Base-by-base conservation (phyloP, 2,888 invertebrate genomes). In the Macrosoma leucophasiata region DNA sequence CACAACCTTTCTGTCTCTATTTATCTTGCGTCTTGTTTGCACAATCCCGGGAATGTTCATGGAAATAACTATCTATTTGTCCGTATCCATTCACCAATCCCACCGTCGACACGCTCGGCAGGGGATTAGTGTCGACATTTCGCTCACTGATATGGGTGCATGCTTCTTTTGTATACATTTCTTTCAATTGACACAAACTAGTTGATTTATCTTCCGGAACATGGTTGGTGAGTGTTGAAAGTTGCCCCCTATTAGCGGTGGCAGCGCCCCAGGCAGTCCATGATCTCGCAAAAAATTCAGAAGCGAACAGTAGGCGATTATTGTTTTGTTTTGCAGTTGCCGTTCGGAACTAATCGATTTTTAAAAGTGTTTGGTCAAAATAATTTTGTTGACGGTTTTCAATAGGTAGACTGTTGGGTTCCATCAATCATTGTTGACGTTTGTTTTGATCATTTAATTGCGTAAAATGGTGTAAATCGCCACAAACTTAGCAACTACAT, bases 21-120 rank as follows among this genome's bases (percentile, higher is more conserved):
- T 68, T 73, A 54, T 56, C 55, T 62, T 55, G 44, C 41, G 46
- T 41, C 46, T 39, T 76, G 71, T 77, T 75, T 76, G 67, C 65
- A 72, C 64, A 73, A 77, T 58, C 59, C 56, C 55, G 51, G 52
- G 45, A 54, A 56, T 54, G 49, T 71, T 74, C 64, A 51, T 43
- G 46, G 62, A 67, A 71, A 76, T 72, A 66, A 72, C 75, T 72
- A 64, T 67, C 62, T 59, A 70, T 74, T 73, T 76, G 67, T 68
- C 61, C 40, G 58, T 61, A 68, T 69, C 71, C 64, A 71, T 74
- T 76, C 69, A 72, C 71, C 68, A 70, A 75, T 72, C 64, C 55
- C 49, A 41, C 33, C 41, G 48, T 35, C 46, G 51, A 41, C 41
- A 48, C 42, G 51, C 58, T 48, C 64, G 33, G 53, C 63, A 50